Conservation (phyloP, 1,140 invertebrate genomes). For the Choristoneura fumiferana region DNA sequence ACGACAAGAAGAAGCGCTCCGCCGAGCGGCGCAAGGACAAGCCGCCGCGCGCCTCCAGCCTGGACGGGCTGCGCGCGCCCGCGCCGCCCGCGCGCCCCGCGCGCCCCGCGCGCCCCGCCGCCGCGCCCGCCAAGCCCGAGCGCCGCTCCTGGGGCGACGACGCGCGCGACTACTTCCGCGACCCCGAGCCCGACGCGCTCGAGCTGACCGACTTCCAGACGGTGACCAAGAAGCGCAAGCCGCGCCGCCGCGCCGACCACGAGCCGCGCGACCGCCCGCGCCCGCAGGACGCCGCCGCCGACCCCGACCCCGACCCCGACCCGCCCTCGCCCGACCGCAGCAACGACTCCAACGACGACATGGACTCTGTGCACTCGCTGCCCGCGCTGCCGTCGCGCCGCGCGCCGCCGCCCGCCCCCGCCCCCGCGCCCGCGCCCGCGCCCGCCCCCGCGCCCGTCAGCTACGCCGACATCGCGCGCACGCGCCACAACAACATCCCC, state of each 20-base stretch:
- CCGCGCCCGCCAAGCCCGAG: slow-evolving; percentile 64
- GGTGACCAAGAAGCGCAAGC: slow-evolving; percentile 86
- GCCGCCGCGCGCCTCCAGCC: slow-evolving; percentile 82
- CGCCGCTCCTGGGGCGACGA: slow-evolving; percentile 80
- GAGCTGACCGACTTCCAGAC: slow-evolving; percentile 83
- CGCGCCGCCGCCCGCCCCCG: no score
- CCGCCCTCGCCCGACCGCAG: slow-evolving; percentile 78
- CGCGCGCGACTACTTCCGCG: neutral
- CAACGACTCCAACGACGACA: slow-evolving; percentile 11
- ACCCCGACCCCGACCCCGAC: slow-evolving; percentile 52
- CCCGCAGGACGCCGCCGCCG: slow-evolving; percentile 26
- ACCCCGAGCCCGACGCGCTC: slow-evolving; percentile 24
- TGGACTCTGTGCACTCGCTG: slow-evolving; percentile 19
- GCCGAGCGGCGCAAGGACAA: slow-evolving; percentile 72
- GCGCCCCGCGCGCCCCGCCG: slow-evolving; percentile 30
- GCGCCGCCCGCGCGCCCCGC: slow-evolving; percentile 38
- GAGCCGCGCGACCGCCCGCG: slow-evolving; percentile 47
- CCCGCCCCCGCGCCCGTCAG: no score
- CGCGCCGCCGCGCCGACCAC: slow-evolving; percentile 80
- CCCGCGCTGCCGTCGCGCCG: slow-evolving; percentile 60
- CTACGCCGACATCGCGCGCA: slow-evolving; percentile 86
- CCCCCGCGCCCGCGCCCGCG: no score
- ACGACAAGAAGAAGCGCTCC: slow-evolving; percentile 74
- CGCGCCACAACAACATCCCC: slow-evolving; percentile 73
- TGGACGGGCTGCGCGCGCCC: slow-evolving; percentile 82